Evolutionary conservation across 2,888 invertebrate genomes (phyloP).

Genomic region (Heterodera filipjevi): DNA sequence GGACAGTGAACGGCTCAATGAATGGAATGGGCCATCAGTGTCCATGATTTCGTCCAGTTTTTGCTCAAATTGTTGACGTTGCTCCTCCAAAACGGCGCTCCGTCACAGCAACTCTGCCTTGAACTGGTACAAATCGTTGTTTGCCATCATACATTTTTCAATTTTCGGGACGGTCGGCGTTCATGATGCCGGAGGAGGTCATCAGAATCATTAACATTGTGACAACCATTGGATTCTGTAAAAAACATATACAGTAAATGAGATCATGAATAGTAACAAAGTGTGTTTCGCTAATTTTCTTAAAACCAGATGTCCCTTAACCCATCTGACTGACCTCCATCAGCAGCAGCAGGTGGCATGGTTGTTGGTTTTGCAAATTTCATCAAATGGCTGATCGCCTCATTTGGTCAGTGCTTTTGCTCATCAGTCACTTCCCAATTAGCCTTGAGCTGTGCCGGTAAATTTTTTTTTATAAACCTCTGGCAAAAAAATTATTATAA

Average conservation of each 20-base stretch:
- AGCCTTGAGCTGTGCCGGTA: no score
- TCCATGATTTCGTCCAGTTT: slow-evolving; percentile 4
- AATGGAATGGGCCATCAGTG: not conserved
- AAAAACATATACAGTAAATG: not conserved
- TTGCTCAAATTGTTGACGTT: not conserved
- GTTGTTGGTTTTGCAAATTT: no score
- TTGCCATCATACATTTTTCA: not conserved
- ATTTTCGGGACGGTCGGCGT: not conserved
- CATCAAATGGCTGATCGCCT: no score
- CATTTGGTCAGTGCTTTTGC: no score
- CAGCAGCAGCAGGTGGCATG: no score
- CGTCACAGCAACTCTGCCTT: not conserved
- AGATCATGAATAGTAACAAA: no score
- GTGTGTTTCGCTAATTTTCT: no score
- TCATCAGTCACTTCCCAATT: no score
- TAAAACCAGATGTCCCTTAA: no score
- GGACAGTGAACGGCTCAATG: slow-evolving; percentile 35
- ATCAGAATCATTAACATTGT: not conserved
- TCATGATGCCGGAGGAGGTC: not conserved
- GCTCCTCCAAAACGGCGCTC: slow-evolving; percentile 1
- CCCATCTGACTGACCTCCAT: no score
- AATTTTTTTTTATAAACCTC: no score
- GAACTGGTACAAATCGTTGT: not conserved
- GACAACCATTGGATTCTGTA: not conserved
- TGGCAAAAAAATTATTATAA: no score